Percentiles rank a stretch among this genome's conserved stretches.
phyloP scores from a whole-genome alignment of 2,113 vertebrate species.

The western clawed frog (Xenopus tropicalis) region DNA sequence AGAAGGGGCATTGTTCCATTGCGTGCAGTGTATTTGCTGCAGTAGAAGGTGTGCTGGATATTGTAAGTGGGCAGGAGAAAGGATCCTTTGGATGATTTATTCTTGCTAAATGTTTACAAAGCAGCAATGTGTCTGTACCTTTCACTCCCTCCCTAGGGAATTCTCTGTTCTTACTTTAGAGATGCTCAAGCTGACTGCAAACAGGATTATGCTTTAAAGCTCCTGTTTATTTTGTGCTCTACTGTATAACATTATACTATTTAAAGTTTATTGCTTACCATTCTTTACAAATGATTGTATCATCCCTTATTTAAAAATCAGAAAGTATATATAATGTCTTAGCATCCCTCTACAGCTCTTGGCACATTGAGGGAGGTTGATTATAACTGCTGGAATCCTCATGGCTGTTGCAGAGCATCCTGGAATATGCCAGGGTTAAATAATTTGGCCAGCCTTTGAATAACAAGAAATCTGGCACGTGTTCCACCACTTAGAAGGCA shows the following conservation, averaged over 20 bases:
- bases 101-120: constrained; percentile 8
- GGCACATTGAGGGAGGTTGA: no score
- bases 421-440: no score
- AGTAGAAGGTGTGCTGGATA: neutral
- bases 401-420: no score
- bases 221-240: neutral
- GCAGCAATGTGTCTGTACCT: neutral
- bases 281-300: no score
- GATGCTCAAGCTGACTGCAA: neutral
- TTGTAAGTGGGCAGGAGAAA: neutral
- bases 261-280: no score
- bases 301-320: no score
- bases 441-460: neutral
- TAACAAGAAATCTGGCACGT: neutral
- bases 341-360: no score
- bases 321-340: no score
- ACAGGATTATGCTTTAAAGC: constrained; percentile 5
- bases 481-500: neutral
- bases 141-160: neutral
- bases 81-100: constrained; percentile 15
- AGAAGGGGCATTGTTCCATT: neutral
- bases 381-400: no score
- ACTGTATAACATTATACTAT: neutral
- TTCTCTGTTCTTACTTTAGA: constrained; percentile 15
- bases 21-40: neutral